phyloP scores from a whole-genome alignment of 1,140 invertebrate genomes.

The Anoplophora glabripennis region DNA sequence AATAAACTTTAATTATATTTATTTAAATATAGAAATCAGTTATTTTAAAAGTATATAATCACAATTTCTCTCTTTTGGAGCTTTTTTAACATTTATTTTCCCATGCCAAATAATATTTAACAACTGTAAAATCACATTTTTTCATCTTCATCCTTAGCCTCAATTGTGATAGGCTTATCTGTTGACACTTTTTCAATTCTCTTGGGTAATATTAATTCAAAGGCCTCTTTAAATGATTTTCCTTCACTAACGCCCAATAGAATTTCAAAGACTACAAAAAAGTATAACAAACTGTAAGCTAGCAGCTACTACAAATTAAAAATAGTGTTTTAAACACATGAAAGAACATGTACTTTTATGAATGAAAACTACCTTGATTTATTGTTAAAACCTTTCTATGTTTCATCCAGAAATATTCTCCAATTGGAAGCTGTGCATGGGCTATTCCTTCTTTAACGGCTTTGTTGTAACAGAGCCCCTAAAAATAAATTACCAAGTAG shows the following conservation, averaged over 20 bases:
- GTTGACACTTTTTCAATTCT: constrained; percentile 52
- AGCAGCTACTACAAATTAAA: neutral
- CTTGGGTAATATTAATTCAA: constrained; percentile 75
- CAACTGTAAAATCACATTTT: neutral
- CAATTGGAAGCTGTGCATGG: constrained; percentile 87
- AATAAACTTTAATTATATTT: too few relatives aligned
- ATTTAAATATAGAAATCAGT: too few relatives aligned
- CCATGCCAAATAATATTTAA: too few relatives aligned
- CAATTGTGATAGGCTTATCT: neutral
- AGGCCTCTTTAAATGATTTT: constrained; percentile 79
- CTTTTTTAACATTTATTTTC: too few relatives aligned
- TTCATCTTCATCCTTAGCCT: neutral
- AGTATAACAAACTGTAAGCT: neutral
- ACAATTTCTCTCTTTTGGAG: too few relatives aligned
- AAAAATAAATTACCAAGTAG: constrained; percentile 36
- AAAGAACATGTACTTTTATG: constrained; percentile 18
- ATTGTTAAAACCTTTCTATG: constrained; percentile 92
- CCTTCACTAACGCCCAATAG: constrained; percentile 75
- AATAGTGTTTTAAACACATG: constrained; percentile 6
- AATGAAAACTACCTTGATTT: constrained; percentile 72
- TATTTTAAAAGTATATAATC: too few relatives aligned
- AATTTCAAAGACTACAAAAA: constrained; percentile 87
- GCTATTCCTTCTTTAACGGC: constrained; percentile 73
- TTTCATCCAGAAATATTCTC: constrained; percentile 89
- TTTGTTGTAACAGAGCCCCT: constrained; percentile 82